A percentile compares a stretch with the other conserved stretches of the same genome.
These are phyloP conservation scores for Onychostruthus taczanowskii DNA, from an alignment of 2,113 vertebrate species.

Conservation along the genomic window DNA sequence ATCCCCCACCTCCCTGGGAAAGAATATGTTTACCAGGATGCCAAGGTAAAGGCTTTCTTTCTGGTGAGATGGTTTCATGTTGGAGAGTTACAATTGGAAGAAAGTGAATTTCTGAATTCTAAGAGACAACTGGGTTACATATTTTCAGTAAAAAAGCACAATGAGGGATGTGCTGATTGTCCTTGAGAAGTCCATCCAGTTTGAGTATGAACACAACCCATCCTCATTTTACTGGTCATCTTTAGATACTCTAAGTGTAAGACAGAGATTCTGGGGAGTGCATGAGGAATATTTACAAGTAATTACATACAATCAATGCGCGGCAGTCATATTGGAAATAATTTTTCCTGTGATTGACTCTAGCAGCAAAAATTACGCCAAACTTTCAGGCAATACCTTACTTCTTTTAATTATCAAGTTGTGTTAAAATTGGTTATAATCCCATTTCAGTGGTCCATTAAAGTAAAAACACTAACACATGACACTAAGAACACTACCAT, in stretches of 20 bases:
- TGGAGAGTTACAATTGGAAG: not conserved
- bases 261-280: not conserved
- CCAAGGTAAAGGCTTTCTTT: not conserved
- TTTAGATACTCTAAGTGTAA: not conserved
- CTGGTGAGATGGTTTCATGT: not conserved
- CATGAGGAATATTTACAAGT: not conserved
- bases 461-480: not conserved
- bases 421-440: not conserved
- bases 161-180: not conserved
- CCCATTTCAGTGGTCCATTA: not conserved
- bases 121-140: not conserved
- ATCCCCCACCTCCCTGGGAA: not conserved
- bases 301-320: not conserved
- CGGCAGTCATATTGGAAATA: not conserved
- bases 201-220: not conserved
- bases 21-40: not conserved
- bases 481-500: not conserved
- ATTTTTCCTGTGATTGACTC: not conserved
- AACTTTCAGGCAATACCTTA: not conserved
- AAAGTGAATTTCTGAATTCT: not conserved
- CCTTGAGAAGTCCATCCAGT: not conserved
- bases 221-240: not conserved
- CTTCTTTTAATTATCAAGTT: not conserved
- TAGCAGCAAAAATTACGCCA: not conserved
- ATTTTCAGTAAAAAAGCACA: not conserved